phyloP scores from a whole-genome alignment of 2,797 vertebrate genomes.

The Cetoscarus ocellatus region DNA sequence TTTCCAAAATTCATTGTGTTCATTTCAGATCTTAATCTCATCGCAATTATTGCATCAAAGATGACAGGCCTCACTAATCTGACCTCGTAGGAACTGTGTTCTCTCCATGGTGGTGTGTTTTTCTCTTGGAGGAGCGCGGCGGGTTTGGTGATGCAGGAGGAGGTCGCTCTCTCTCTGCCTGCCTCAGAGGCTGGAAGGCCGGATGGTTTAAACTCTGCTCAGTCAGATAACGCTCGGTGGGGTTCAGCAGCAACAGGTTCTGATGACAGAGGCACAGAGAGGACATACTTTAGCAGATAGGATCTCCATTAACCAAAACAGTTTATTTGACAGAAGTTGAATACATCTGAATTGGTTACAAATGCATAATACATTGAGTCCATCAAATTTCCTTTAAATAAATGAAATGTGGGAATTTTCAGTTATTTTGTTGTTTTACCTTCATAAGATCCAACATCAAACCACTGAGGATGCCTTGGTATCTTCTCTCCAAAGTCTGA shows the following conservation, averaged over 20 bases:
- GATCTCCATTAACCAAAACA: neutral
- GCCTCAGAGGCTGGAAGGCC: conserved; percentile 96
- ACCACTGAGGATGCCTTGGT: conserved; percentile 94
- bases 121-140: conserved; percentile 95
- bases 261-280: conserved; percentile 65
- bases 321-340: neutral
- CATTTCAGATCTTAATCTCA: too few species aligned
- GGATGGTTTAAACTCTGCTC: conserved; percentile 98
- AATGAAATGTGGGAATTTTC: neutral
- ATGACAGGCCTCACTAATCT: conserved; percentile 19
- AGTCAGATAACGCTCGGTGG: conserved; percentile 95
- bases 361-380: neutral
- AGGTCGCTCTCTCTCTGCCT: conserved; percentile 90
- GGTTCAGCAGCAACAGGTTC: conserved; percentile 96
- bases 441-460: conserved; percentile 98
- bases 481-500: conserved; percentile 96
- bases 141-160: conserved; percentile 90
- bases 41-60: too few species aligned
- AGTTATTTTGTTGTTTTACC: conserved; percentile 79
- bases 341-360: neutral
- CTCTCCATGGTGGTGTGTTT: conserved; percentile 95
- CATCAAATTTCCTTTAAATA: neutral
- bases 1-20: too few species aligned
- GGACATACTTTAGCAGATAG: neutral
- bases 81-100: conserved; percentile 97